Evolutionary conservation across 2,888 invertebrate genomes (phyloP).

Genomic region (Caenorhabditis wallacei): DNA sequence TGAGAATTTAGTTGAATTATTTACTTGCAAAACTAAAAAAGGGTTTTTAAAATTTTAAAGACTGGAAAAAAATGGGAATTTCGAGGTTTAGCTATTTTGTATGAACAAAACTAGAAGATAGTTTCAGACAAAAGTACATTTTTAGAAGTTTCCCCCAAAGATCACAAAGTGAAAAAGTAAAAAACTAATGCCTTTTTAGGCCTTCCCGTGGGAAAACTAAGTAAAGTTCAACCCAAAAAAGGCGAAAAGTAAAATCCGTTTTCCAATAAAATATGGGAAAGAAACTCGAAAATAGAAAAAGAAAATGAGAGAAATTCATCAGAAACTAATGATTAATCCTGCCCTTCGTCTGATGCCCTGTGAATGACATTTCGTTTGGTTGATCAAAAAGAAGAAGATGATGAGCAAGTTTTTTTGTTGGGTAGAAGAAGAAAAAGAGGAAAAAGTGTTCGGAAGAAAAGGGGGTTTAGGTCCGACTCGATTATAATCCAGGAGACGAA

Average conservation of each 20-base stretch:
- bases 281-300: conserved; percentile 24
- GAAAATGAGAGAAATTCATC: not conserved
- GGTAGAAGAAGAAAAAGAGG: not conserved
- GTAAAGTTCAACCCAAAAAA: not conserved
- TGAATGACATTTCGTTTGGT: conserved; percentile 29
- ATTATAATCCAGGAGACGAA: conserved; percentile 54
- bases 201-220: conserved; percentile 48
- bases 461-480: conserved; percentile 47
- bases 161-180: conserved; percentile 22
- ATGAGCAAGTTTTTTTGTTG: conserved; percentile 9
- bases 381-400: conserved; percentile 21
- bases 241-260: not conserved
- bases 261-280: not conserved
- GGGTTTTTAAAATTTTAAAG: too few species aligned
- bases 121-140: conserved; percentile 3
- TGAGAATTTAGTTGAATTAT: too few species aligned
- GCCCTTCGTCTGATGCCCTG: conserved; percentile 33
- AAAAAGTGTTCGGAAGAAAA: conserved; percentile 26
- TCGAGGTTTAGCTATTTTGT: too few species aligned
- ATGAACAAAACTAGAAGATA: not conserved
- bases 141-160: not conserved
- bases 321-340: conserved; percentile 62
- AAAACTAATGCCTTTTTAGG: conserved; percentile 21
- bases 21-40: too few species aligned
- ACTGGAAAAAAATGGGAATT: not conserved